Conservation (phyloP, 2,113 vertebrate species). For the Alligator sinensis region DNA sequence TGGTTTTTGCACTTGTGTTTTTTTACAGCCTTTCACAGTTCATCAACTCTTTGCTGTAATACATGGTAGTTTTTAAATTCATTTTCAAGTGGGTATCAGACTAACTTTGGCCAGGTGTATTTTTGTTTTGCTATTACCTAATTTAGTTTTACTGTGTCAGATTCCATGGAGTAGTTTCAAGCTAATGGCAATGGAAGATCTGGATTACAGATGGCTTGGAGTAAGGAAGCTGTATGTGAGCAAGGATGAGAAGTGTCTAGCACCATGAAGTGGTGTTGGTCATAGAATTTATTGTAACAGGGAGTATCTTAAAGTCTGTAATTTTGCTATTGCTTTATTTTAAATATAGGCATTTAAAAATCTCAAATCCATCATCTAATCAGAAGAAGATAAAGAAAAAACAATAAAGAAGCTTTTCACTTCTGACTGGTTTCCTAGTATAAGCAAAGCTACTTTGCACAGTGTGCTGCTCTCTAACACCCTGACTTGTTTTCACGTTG, state of each 20-base stretch:
- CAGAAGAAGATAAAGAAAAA: background rate
- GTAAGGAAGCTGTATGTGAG: background rate
- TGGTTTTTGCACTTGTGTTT: background rate
- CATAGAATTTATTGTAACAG: background rate
- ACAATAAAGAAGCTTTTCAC: background rate
- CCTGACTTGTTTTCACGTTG: background rate
- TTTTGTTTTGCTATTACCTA: background rate
- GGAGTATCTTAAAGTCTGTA: background rate
- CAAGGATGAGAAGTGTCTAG: background rate
- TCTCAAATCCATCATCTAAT: background rate
- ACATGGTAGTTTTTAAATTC: background rate
- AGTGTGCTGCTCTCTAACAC: background rate
- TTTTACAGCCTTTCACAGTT: background rate
- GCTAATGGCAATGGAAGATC: background rate
- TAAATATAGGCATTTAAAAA: background rate
- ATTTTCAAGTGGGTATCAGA: background rate
- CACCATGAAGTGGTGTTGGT: background rate
- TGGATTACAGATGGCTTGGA: background rate
- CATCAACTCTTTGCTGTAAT: background rate
- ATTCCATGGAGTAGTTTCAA: background rate
- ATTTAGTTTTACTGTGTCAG: background rate
- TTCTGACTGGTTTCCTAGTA: background rate
- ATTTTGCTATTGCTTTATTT: no score
- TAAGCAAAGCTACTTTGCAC: background rate
- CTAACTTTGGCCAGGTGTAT: background rate